Base-by-base conservation (phyloP, 2,797 vertebrate species). In the Melanotaenia parkinsoni region DNA sequence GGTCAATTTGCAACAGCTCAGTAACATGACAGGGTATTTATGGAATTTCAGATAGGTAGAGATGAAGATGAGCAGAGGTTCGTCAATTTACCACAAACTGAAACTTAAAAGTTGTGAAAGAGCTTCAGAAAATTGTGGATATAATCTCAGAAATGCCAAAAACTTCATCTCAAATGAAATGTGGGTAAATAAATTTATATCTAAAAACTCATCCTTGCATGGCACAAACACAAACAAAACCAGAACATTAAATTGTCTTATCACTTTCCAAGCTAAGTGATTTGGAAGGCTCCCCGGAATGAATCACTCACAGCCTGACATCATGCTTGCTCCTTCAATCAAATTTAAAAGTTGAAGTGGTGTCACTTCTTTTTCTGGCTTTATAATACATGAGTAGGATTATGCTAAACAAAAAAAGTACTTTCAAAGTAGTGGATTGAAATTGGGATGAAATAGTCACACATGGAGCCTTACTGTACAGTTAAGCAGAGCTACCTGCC, bases 381-480 rank as follows among this genome's bases (percentile, higher is more conserved):
- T 47, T 18, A 56, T 74, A 58, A 61, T 20, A 11, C n/a, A 74
- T 37, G 26, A 14, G 57, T 33, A 22, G 30, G 61, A 77, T 76
- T 64, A 40, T 58, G 63, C 61, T 66, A 50, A 70, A 67, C 1
- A 28, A 28, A 28, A 28, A 28, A 28, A 28, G 28, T 28, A 28
- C 16, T 69, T 64, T 47, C 26, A 67, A 58, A 79, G 28, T n/a
- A 38, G 0, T 30, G 18, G 30, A 47, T 80, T 76, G 82, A 85
- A 89, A 89, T 47, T 65, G 58, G 57, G 71, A 77, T 79, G 84
- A 86, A 89, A 91, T 79, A 32, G 75, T 73, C 80, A 83, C 62
- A 70, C 76, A 83, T 64, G 63, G 63, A 86, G 64, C 51, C 54
- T 72, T 76, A 83, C 65, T 40, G 64, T 79, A 43, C 82, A 83